These are phyloP conservation scores for Callithrix jacchus DNA, from an alignment of 2,113 vertebrate genomes.

Conservation along the genomic window DNA sequence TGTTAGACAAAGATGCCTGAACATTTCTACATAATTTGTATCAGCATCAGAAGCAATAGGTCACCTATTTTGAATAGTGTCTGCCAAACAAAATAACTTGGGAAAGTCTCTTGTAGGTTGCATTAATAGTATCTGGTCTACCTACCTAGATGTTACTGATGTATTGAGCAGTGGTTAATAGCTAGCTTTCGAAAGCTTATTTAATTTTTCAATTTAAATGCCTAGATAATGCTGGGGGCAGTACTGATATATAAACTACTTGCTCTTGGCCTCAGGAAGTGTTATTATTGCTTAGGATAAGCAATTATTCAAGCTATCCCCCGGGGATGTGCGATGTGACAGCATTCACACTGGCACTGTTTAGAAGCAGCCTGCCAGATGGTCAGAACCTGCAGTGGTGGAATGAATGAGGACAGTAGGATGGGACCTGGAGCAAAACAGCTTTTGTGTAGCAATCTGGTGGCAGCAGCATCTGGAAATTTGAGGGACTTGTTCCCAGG, in stretches of 20 bases:
- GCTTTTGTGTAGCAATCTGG: conserved; percentile 39
- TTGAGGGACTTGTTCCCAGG: neutral
- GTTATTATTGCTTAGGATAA: conserved; percentile 61
- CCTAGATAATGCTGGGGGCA: conserved; percentile 48
- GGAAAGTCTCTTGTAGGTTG: neutral
- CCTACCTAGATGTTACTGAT: conserved; percentile 2
- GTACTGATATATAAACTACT: conserved; percentile 61
- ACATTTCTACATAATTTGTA: conserved; percentile 24
- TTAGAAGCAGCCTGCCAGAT: conserved; percentile 55
- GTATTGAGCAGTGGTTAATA: conserved; percentile 55
- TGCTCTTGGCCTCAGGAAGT: conserved; percentile 50
- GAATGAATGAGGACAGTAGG: conserved; percentile 36
- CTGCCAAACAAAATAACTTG: neutral
- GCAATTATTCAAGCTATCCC: conserved; percentile 62
- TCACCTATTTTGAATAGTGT: conserved; percentile 5
- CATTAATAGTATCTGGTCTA: neutral
- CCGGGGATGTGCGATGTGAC: neutral
- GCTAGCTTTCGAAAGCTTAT: conserved; percentile 56
- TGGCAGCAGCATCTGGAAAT: conserved; percentile 6
- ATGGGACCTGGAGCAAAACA: conserved; percentile 53
- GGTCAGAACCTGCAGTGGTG: conserved; percentile 46
- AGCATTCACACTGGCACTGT: conserved; percentile 8
- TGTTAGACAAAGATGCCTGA: neutral
- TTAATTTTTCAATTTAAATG: conserved; percentile 73
- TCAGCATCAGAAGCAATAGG: neutral